Conservation (phyloP, 2,888 invertebrate genomes). For the Cosmopolites sordidus region DNA sequence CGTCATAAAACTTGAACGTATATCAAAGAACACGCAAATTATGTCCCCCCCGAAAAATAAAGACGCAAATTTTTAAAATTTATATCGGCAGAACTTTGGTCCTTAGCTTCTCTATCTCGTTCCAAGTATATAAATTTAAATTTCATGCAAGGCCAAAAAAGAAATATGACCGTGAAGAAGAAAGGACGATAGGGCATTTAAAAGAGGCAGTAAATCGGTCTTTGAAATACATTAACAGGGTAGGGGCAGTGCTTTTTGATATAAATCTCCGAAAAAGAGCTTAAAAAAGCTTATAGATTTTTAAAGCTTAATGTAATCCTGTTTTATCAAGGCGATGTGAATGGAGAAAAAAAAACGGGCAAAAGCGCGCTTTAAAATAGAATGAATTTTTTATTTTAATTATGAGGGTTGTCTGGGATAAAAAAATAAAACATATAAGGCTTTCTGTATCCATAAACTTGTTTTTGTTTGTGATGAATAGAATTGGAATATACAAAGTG, state of each 20-base stretch:
- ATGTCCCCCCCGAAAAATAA: slow-evolving; percentile 1
- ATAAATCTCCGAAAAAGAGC: slow-evolving; percentile 4
- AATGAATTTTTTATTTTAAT: too few relatives aligned
- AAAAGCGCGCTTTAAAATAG: too few relatives aligned
- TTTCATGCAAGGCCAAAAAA: slow-evolving; percentile 11
- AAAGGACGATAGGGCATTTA: slow-evolving; percentile 9
- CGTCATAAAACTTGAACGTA: too few relatives aligned
- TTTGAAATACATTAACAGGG: slow-evolving; percentile 30
- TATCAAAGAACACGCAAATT: not conserved
- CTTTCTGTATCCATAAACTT: too few relatives aligned
- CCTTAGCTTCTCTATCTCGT: slow-evolving; percentile 1
- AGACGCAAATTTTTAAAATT: not conserved
- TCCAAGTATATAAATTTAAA: slow-evolving; percentile 13
- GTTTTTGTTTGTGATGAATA: too few relatives aligned
- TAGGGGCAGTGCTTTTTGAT: slow-evolving; percentile 22
- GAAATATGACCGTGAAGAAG: slow-evolving; percentile 7
- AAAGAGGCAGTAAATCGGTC: slow-evolving; percentile 27
- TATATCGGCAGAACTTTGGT: slow-evolving; percentile 1
- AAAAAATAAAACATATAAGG: too few relatives aligned
- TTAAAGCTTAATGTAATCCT: slow-evolving; percentile 1
- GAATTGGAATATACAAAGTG: too few relatives aligned
- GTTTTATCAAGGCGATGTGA: not conserved
- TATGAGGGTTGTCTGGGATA: too few relatives aligned
- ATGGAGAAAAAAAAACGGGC: not conserved
- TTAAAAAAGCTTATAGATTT: slow-evolving; percentile 8